phyloP scores from a whole-genome alignment of 2,888 invertebrate species.

The Microchrysa polita region DNA sequence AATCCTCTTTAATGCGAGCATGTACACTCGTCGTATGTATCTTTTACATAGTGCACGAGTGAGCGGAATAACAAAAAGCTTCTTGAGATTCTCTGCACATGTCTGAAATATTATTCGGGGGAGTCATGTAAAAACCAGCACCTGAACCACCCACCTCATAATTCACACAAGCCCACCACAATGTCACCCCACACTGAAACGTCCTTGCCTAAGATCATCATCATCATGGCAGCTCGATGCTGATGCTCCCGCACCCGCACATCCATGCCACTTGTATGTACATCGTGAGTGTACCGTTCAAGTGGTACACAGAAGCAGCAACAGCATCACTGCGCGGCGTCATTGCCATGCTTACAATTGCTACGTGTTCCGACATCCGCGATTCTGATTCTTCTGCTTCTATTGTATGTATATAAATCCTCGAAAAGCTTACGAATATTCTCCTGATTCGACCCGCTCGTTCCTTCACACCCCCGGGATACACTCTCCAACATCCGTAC shows the following conservation, averaged over 20 bases:
- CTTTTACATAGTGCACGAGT: not conserved
- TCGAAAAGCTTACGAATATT: not conserved
- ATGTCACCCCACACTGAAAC: slow-evolving; percentile 35
- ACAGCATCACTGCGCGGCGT: slow-evolving; percentile 11
- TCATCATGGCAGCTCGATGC: not conserved
- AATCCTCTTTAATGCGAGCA: no score
- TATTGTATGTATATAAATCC: not conserved
- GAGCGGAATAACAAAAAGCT: slow-evolving; percentile 10
- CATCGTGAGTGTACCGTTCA: no score
- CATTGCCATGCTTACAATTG: not conserved
- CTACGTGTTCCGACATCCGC: slow-evolving; percentile 8
- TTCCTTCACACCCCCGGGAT: not conserved
- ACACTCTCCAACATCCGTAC: slow-evolving; percentile 21
- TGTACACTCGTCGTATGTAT: no score
- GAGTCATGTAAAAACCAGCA: no score
- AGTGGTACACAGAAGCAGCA: slow-evolving; percentile 30
- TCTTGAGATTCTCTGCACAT: slow-evolving; percentile 33
- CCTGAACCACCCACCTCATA: slow-evolving; percentile 28
- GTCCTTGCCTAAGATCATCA: slow-evolving; percentile 48
- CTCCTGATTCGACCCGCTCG: not conserved
- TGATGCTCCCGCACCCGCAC: no score
- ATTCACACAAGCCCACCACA: slow-evolving; percentile 28
- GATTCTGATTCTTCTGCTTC: no score
- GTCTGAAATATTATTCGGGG: slow-evolving; percentile 12
- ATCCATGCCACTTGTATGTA: not conserved